Evolutionary conservation across 2,888 invertebrate species (phyloP).

Genomic region (Heliconius hortense): DNA sequence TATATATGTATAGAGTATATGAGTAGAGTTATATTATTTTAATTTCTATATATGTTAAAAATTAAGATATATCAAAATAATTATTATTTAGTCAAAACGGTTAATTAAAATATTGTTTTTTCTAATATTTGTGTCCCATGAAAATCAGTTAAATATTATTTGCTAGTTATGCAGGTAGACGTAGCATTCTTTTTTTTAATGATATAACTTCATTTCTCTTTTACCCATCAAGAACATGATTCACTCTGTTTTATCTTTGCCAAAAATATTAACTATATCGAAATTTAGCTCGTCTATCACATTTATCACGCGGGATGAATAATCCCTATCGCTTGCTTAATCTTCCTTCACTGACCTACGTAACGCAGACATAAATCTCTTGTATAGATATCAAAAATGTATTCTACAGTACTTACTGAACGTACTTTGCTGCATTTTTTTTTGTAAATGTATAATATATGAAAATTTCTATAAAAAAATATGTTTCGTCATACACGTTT

Average conservation of each 20-base stretch:
- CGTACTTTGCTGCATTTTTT: constrained; percentile 21
- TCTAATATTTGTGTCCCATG: too few species aligned
- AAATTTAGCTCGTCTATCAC: background rate
- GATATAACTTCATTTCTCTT: too few species aligned
- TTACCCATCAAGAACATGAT: too few species aligned
- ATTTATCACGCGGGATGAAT: background rate
- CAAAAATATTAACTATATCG: background rate
- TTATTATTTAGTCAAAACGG: background rate
- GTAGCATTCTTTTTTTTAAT: too few species aligned
- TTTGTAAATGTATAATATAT: background rate
- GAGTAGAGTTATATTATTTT: too few species aligned
- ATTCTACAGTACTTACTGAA: background rate
- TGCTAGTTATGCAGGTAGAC: too few species aligned
- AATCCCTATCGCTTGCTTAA: background rate
- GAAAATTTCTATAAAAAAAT: too few species aligned
- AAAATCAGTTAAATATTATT: too few species aligned
- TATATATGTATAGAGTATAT: too few species aligned
- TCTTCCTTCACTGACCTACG: constrained; percentile 1
- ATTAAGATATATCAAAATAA: background rate
- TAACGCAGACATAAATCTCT: background rate
- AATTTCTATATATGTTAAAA: background rate
- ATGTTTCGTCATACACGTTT: too few species aligned
- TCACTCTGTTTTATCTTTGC: background rate
- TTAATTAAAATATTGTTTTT: background rate
- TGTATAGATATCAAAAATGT: background rate